phyloP scores from a whole-genome alignment of 2,888 invertebrate genomes.

The Azorinus chamasolen region DNA sequence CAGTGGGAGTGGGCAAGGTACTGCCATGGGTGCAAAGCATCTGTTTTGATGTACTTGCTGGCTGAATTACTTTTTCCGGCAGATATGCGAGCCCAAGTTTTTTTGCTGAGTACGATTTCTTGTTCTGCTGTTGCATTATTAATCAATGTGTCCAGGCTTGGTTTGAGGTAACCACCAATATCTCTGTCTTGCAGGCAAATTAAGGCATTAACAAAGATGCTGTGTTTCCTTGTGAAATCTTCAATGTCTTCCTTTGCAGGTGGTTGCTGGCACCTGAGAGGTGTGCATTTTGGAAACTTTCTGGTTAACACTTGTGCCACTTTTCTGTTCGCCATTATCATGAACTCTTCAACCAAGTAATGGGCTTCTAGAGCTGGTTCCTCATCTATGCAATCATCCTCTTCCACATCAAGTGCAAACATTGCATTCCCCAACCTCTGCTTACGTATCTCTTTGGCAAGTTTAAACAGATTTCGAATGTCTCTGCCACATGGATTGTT shows the following conservation, averaged over 20 bases:
- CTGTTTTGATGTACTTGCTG: conserved; percentile 46
- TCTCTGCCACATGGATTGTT: conserved; percentile 18
- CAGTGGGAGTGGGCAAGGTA: conserved; percentile 60
- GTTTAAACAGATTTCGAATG: conserved; percentile 29
- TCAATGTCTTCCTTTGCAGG: conserved; percentile 53
- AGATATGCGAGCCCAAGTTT: conserved; percentile 25
- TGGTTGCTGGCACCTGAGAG: conserved; percentile 63
- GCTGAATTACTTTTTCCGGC: conserved; percentile 1
- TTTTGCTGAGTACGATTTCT: conserved; percentile 15
- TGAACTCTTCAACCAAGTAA: conserved; percentile 68
- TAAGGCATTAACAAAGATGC: conserved; percentile 44
- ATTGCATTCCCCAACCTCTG: conserved; percentile 52
- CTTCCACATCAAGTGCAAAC: conserved; percentile 55
- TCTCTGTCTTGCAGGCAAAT: conserved; percentile 52
- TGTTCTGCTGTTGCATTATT: conserved; percentile 2
- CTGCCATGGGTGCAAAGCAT: conserved; percentile 60
- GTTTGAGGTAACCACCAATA: not conserved
- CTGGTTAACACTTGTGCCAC: conserved; percentile 47
- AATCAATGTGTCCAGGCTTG: conserved; percentile 17
- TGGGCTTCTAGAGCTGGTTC: conserved; percentile 60
- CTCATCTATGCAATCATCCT: conserved; percentile 24
- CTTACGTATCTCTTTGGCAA: conserved; percentile 48
- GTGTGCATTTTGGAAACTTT: conserved; percentile 46
- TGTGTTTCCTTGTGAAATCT: conserved; percentile 44
- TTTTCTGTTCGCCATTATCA: conserved; percentile 63